Conservation (phyloP, 2,797 vertebrate genomes). For the Phalanger gymnotis region DNA sequence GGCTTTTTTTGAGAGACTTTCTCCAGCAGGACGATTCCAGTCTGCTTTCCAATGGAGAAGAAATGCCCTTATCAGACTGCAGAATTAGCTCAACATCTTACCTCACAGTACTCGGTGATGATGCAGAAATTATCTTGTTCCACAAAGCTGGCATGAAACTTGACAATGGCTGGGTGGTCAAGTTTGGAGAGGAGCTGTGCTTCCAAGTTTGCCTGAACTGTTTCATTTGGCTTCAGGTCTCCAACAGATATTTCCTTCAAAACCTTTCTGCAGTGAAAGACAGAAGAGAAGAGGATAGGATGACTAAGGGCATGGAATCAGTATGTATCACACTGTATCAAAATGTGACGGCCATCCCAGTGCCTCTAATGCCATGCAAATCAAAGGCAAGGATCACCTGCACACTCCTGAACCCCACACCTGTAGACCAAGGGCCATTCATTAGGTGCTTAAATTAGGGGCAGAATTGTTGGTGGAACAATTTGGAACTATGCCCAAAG, state of each 20-base stretch:
- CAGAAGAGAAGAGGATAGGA: slow-evolving; percentile 13
- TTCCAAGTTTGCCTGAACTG: slow-evolving; percentile 89
- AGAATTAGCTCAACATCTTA: slow-evolving; percentile 75
- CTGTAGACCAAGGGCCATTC: neutral
- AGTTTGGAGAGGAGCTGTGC: slow-evolving; percentile 90
- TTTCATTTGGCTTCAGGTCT: slow-evolving; percentile 89
- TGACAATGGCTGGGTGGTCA: slow-evolving; percentile 90
- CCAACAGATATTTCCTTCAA: slow-evolving; percentile 90
- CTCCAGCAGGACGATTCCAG: slow-evolving; percentile 20
- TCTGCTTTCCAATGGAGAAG: slow-evolving; percentile 9
- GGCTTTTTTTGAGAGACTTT: slow-evolving; percentile 11
- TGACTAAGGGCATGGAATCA: neutral
- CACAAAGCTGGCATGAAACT: slow-evolving; percentile 91
- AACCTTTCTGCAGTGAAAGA: slow-evolving; percentile 86
- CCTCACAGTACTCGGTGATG: slow-evolving; percentile 93
- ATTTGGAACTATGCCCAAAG: neutral
- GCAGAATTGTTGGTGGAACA: neutral
- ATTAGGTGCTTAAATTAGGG: neutral
- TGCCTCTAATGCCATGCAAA: neutral
- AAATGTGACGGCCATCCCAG: neutral
- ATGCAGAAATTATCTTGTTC: slow-evolving; percentile 90
- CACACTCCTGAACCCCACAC: neutral
- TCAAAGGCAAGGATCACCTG: neutral
- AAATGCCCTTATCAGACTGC: neutral
- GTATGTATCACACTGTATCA: no score